These are phyloP conservation scores for Strigops habroptila DNA, from an alignment of 2,113 vertebrate species.

Conservation along the genomic window DNA sequence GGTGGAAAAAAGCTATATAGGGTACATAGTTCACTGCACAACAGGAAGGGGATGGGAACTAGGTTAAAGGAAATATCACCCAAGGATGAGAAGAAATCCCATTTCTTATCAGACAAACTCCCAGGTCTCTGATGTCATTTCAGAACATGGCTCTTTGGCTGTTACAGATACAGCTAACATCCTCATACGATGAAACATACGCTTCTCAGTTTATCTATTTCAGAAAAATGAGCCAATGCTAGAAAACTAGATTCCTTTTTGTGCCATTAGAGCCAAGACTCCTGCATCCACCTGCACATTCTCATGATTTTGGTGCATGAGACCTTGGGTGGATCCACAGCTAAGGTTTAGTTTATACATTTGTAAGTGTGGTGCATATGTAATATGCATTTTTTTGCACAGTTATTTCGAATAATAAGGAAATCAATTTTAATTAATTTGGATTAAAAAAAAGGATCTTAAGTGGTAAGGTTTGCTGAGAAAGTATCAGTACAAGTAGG, in stretches of 20 bases:
- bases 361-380: background rate
- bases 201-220: background rate
- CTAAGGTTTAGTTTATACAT: background rate
- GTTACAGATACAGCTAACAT: background rate
- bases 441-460: background rate
- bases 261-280: background rate
- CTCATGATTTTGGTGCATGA: background rate
- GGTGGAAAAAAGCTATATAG: background rate
- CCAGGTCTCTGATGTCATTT: conserved; percentile 26
- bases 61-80: background rate
- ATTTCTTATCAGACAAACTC: conserved; percentile 15
- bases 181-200: background rate
- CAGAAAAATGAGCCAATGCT: background rate
- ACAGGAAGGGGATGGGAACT: background rate
- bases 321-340: background rate
- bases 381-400: background rate
- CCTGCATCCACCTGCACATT: background rate
- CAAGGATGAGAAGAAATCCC: conserved; percentile 18
- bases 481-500: background rate
- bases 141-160: background rate
- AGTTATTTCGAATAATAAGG: background rate
- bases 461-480: background rate
- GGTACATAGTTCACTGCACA: background rate
- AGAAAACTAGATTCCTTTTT: background rate
- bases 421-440: background rate